Base-by-base conservation (phyloP, 2,888 invertebrate genomes). In the Heliconius ismenius region DNA sequence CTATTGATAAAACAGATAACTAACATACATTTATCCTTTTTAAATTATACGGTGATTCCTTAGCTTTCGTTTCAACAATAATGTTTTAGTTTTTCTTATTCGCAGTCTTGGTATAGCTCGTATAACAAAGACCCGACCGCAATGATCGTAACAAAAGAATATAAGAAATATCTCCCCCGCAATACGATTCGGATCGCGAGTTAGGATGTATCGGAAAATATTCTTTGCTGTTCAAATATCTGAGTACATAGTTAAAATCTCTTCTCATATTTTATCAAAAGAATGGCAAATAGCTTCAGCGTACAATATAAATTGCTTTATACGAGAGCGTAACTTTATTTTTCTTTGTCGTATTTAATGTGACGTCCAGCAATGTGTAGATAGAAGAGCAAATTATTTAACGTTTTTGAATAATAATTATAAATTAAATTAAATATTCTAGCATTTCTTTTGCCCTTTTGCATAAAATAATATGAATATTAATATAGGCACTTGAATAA, bases 151-250 rank as follows among this genome's bases (percentile, higher is more conserved):
- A 93, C 92, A 93, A 93, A 93, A 90, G 92, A 92, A 92, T 91
- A 91, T 92, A 89, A 91, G 90, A 90, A 92, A 91, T 92, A 92
- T 91, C 89, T 89, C 85, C 88, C 86, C 86, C 86, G 88, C 90
- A 90, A 90, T 90, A 87, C 85, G 88, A 87, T 90, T 88, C 89
- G 89, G 86, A 89, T 90, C 87, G 88, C 87, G 88, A 86, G 87
- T 89, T 77, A 54, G 74, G 73, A 80, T 81, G 76, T 76, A 76
- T 76, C 70, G 87, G 89, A 90, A 88, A 90, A 91, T 89, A 91
- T 91, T 90, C 91, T 87, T 87, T 88, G 86, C 86, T 85, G 82
- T 85, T 85, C 84, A 81, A 82, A 84, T 84, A 84, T 86, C 84
- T 83, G 83, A 84, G 84, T 85, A 84, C 84, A 85, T 86, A 84